Conservation (phyloP, 2,888 invertebrate genomes). For the Cyclophora punctaria region DNA sequence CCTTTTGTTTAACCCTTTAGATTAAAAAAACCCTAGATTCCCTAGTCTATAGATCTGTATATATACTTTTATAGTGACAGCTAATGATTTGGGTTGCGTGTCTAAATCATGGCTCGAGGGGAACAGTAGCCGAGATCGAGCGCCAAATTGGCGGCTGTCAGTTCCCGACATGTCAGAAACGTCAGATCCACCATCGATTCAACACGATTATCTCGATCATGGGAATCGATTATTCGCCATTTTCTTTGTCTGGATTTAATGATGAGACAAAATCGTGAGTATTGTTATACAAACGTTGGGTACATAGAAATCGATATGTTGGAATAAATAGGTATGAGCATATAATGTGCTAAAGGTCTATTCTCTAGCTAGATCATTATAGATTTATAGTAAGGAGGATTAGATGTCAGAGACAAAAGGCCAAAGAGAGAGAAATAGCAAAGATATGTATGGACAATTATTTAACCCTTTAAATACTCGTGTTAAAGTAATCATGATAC, state of each 20-base stretch:
- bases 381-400: no score
- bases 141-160: conserved; percentile 55
- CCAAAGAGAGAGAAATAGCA: no score
- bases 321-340: background rate
- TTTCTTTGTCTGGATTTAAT: conserved; percentile 6
- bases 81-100: conserved; percentile 36
- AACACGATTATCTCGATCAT: conserved; percentile 35
- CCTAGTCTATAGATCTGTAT: background rate
- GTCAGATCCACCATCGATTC: conserved; percentile 31
- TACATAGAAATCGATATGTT: background rate
- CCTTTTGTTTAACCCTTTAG: no score
- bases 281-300: background rate
- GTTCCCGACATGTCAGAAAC: conserved; percentile 22
- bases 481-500: background rate
- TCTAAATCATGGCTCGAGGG: conserved; percentile 39
- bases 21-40: no score
- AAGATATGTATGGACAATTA: no score
- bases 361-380: no score
- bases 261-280: background rate
- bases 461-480: no score
- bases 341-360: no score
- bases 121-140: conserved; percentile 45
- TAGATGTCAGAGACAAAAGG: no score
- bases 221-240: conserved; percentile 46
- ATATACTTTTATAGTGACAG: conserved; percentile 10